Conservation (phyloP, 92 coral and sea anemone genomes). For the Siderastrea siderea region DNA sequence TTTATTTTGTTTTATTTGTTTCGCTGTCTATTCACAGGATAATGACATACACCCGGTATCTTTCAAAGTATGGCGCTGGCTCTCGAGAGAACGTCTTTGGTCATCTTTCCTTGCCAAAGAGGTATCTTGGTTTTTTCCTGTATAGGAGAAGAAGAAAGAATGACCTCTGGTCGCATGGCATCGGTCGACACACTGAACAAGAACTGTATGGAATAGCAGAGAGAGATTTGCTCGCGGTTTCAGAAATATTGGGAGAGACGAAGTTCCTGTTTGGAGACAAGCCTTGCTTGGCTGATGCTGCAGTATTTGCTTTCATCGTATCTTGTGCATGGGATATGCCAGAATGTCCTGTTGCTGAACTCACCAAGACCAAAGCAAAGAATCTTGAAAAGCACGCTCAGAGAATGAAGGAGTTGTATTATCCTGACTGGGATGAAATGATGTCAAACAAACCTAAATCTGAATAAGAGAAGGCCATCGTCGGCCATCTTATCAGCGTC, state of each 20-base stretch:
- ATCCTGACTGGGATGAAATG: constrained; percentile 83
- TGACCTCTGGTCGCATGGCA: constrained; percentile 70
- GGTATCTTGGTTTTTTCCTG: constrained; percentile 15
- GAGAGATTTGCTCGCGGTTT: constrained; percentile 71
- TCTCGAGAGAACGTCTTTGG: constrained; percentile 44
- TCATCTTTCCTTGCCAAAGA: constrained; percentile 35
- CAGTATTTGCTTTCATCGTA: constrained; percentile 69
- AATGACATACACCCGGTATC: constrained; percentile 69
- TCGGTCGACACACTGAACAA: constrained; percentile 80
- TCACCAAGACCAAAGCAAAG: constrained; percentile 49
- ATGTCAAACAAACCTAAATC: constrained; percentile 9
- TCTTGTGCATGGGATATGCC: constrained; percentile 52
- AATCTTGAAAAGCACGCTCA: constrained; percentile 72
- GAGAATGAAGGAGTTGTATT: constrained; percentile 72
- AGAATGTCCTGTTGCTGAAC: constrained; percentile 62
- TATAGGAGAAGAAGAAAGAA: constrained; percentile 8
- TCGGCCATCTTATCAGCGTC: not conserved
- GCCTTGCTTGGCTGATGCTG: constrained; percentile 76
- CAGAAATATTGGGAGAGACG: constrained; percentile 67
- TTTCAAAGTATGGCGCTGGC: constrained; percentile 38
- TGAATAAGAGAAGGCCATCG: not conserved
- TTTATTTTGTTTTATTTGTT: not conserved
- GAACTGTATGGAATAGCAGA: constrained; percentile 74
- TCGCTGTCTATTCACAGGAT: constrained; percentile 50
- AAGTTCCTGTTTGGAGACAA: constrained; percentile 76